Evolutionary conservation across 2,113 vertebrate genomes (phyloP), one percentile per base, ranked within the genome.

Genomic region (Chaetura pelagica): DNA sequence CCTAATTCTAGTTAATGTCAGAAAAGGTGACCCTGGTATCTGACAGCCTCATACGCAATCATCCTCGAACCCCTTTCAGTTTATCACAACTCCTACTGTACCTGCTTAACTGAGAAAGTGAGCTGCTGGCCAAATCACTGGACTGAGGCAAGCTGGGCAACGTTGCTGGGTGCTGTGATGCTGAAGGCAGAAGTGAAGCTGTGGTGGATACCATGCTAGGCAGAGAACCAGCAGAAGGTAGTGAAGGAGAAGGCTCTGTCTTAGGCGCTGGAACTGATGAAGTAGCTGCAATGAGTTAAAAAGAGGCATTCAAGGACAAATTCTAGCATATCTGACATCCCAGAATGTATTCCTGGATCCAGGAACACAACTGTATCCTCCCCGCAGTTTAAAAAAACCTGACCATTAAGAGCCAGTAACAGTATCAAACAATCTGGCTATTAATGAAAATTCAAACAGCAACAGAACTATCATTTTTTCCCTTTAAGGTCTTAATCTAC

Each of bases 41-140:
- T 76, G 46, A 71, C 48, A 81, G 17, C 1, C 46, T 29, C 15
- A 6, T 12, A 20, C 0, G 1, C 40, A 74, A 22, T 14, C 49
- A 79, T 5, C 3, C 12, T 87, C 7, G 46, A 46, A 15, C 6
- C 34, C 17, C 29, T 67, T 62, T 38, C 68, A 84, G 34, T 15
- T 69, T n/a, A 66, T 17, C 76, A 61, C 51, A 74, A 21, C 48
- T 76, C 44, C 52, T 38, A 64, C 93, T 32, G 8, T 98, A 99
- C 99, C 99, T 99, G 98, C 97, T 99, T 84, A 99, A 98, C 81
- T 98, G 98, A 78, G 99, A 94, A 91, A 99, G 98, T 42, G 98
- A 98, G 81, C 96, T 97, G 94, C 97, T 98, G 87, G 98, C 94
- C 95, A 99, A 84, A 93, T 99, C 99, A 63, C 96, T 96, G 61